Evolutionary conservation across 2,113 vertebrate genomes (phyloP), one percentile per base, ranked within the genome.

Genomic region (Burhinus oedicnemus): DNA sequence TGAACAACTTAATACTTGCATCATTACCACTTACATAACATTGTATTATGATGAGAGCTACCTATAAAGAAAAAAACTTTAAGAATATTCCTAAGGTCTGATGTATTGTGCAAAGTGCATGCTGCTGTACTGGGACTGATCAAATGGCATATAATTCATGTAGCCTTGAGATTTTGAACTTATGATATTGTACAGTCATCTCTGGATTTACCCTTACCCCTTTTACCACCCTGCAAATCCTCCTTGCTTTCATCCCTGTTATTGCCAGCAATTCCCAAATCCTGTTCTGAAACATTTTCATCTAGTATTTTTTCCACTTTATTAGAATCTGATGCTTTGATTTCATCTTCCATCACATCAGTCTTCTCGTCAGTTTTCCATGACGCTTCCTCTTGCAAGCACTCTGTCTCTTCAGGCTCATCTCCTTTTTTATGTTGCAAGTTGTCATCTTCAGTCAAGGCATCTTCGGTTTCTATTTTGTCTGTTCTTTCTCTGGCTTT

Each of bases 141-240:
- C 68, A 55, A 54, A 68, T 11, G 60, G 64, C 74, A 21, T 8
- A 12, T 58, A 60, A 26, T n/a, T 76, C 2, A 0, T 6, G 30
- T 21, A 40, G 62, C 2, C 36, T 66, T 40, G 25, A 52, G 75
- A 82, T 45, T 89, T 16, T 38, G 25, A 13, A 5, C 52, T 98
- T 87, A 99, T 0, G 99, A 99, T 98, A 99, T 70, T 47, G 98
- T 97, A 81, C 99, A 99, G 7, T 99, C 99, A 49, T 99, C 99
- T 95, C 98, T 99, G 88, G 96, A 97, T 94, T 97, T 99, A 23
- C 98, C 98, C 95, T 98, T 99, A 55, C 97, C 97, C 49, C 96
- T 98, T 93, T 97, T 99, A 40, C 84, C 34, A 55, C 36, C 87
- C 62, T 92, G 74, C 23, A 87, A 18, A 64, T 98, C 98, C 52